Percentiles rank a stretch among this genome's conserved stretches.
Conservation (phyloP, 2,797 vertebrate genomes). For the Luscinia luscinia region DNA sequence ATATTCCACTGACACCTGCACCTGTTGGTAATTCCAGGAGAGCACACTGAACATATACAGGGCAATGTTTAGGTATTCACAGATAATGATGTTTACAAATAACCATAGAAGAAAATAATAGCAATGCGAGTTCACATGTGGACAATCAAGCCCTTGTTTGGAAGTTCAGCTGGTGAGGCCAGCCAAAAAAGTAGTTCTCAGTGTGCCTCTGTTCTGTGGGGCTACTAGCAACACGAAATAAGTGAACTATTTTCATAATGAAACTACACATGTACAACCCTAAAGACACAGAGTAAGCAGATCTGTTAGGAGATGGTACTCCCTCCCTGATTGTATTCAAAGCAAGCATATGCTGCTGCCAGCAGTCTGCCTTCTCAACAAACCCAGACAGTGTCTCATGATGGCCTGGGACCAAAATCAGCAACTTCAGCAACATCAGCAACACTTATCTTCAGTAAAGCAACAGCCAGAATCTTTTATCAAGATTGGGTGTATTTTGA, state of each 20-base stretch:
- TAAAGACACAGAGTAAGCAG: background rate
- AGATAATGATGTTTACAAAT: background rate
- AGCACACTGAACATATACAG: background rate
- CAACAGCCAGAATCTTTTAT: constrained; percentile 30
- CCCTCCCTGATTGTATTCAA: background rate
- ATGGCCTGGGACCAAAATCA: constrained; percentile 2
- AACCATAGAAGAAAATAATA: background rate
- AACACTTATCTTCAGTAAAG: background rate
- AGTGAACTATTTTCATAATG: background rate
- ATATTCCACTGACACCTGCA: background rate
- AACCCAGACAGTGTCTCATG: background rate
- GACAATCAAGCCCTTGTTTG: background rate
- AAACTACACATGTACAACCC: background rate
- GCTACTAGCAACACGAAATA: background rate
- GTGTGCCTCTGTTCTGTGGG: background rate
- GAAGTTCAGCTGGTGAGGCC: background rate
- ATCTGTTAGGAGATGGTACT: background rate
- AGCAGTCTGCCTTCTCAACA: background rate
- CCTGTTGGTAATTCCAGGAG: background rate
- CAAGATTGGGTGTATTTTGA: constrained; percentile 9
- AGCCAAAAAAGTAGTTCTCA: background rate
- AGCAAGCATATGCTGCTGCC: background rate
- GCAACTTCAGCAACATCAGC: constrained; percentile 48
- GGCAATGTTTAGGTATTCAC: background rate
- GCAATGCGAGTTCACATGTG: background rate